Percentiles rank a stretch among this genome's conserved stretches.
phyloP scores from a whole-genome alignment of 2,888 invertebrate genomes.

The Drosophila diplacantha region DNA sequence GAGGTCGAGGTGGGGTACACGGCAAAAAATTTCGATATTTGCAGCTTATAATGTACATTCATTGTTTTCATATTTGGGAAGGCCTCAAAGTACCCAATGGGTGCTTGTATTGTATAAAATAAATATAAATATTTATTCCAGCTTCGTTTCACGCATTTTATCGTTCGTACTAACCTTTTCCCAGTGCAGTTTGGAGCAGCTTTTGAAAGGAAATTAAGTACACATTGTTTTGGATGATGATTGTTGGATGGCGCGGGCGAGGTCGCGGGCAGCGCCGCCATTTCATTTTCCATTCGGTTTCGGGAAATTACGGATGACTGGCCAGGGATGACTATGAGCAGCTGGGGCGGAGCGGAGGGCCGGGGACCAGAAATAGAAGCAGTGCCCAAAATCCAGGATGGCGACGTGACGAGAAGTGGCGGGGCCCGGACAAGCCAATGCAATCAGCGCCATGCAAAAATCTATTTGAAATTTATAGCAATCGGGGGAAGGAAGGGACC shows the following conservation, averaged over 20 bases:
- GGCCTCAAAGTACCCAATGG: background rate
- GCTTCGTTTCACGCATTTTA: background rate
- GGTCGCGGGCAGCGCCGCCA: conserved; percentile 3
- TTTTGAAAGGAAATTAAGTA: conserved; percentile 59
- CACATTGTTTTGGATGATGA: conserved; percentile 47
- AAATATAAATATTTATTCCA: background rate
- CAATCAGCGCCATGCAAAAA: conserved; percentile 41
- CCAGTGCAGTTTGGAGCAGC: conserved; percentile 5
- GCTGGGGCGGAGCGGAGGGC: background rate
- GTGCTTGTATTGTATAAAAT: too few relatives aligned
- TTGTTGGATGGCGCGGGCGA: conserved; percentile 5
- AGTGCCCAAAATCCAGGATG: background rate
- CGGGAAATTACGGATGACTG: conserved; percentile 57
- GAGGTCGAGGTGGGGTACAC: background rate
- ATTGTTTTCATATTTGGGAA: background rate
- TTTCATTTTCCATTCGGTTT: conserved; percentile 45
- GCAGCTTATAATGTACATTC: background rate
- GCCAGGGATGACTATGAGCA: conserved; percentile 11
- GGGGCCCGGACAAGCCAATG: conserved; percentile 29
- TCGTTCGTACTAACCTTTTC: background rate
- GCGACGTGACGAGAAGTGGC: background rate
- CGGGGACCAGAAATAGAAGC: background rate
- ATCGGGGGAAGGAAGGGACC: conserved; percentile 8
- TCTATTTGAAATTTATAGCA: conserved; percentile 44
- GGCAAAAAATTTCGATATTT: background rate